Evolutionary conservation across 92 coral and sea anemone species (phyloP), one percentile per base, ranked within the genome.

Genomic region (Siderastrea radians): DNA sequence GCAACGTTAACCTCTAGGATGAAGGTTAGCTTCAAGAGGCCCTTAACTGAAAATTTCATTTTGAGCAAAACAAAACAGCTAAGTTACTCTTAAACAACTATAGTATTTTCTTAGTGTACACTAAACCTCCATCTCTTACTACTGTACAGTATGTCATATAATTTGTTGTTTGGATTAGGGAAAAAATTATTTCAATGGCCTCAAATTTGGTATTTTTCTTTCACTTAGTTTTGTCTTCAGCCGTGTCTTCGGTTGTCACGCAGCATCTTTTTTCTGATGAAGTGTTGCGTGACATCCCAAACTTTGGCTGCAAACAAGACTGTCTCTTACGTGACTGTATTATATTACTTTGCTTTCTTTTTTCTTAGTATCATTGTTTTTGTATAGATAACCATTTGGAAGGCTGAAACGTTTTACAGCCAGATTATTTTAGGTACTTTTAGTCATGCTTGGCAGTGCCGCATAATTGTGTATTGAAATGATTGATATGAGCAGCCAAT

Each of bases 321-420:
- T 26, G 2, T 13, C 16, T 61, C 66, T 15, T 58, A 26, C 48
- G 38, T 16, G 48, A 58, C 15, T 76, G 81, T 77, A 43, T 52
- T 7, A 81, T 16, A 68, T 57, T 69, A 68, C 9, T 60, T 47
- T 54, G 55, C 77, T 55, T 69, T 52, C 43, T 78, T 65, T 68
- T 53, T 44, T 47, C 57, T 81, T 67, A 52, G 63, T 49, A 49
- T 4, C 38, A 12, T 63, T 63, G 61, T 65, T 13, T 77, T 79
- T 81, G 82, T 78, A 81, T 81, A 81, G 86, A 81, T 68, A 38
- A 49, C 65, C 63, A 17, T 68, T 67, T 69, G 19, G 53, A 17
- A 73, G 57, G 65, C 76, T 53, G 64, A 52, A 11, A 43, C 57
- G 59, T 43, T 15, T n/a, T 16, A 52, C 75, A 80, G 85, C 52